phyloP scores from a whole-genome alignment of 2,888 invertebrate genomes.

The Plagodis pulveraria region DNA sequence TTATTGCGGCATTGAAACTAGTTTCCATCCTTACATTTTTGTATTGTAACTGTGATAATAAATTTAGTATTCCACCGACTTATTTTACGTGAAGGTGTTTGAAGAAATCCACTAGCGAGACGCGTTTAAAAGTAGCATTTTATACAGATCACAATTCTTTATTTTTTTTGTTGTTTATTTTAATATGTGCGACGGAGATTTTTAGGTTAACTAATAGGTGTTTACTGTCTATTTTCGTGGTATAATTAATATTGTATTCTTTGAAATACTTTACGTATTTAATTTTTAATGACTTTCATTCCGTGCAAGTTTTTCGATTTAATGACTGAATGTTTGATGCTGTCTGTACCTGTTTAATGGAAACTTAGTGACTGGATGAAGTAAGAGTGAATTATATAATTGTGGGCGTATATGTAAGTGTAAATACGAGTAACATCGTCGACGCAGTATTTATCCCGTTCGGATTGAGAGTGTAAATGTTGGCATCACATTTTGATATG shows the following conservation, averaged over 20 bases:
- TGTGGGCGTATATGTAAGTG: conserved; percentile 47
- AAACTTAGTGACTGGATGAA: conserved; percentile 44
- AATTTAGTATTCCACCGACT: conserved; percentile 82
- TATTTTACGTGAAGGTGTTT: conserved; percentile 70
- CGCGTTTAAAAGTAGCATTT: conserved; percentile 57
- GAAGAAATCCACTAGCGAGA: conserved; percentile 79
- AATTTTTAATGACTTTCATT: conserved; percentile 78
- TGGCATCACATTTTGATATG: conserved; percentile 62
- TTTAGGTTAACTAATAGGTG: conserved; percentile 51
- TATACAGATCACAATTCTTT: conserved; percentile 75
- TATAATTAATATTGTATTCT: conserved; percentile 67
- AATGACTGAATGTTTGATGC: conserved; percentile 75
- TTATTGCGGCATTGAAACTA: conserved; percentile 53
- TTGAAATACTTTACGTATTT: conserved; percentile 79
- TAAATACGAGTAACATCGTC: conserved; percentile 51
- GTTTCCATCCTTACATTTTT: conserved; percentile 74
- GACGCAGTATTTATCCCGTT: conserved; percentile 46
- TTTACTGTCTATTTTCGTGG: conserved; percentile 64
- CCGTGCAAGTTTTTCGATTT: conserved; percentile 73
- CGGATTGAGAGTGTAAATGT: conserved; percentile 47
- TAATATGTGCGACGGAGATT: conserved; percentile 75
- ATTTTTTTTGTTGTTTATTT: conserved; percentile 61
- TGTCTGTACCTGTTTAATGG: conserved; percentile 67
- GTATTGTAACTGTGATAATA: conserved; percentile 84
- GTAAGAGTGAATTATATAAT: conserved; percentile 39